Conservation (phyloP, 2,113 vertebrate species). For the Podocnemis expansa region DNA sequence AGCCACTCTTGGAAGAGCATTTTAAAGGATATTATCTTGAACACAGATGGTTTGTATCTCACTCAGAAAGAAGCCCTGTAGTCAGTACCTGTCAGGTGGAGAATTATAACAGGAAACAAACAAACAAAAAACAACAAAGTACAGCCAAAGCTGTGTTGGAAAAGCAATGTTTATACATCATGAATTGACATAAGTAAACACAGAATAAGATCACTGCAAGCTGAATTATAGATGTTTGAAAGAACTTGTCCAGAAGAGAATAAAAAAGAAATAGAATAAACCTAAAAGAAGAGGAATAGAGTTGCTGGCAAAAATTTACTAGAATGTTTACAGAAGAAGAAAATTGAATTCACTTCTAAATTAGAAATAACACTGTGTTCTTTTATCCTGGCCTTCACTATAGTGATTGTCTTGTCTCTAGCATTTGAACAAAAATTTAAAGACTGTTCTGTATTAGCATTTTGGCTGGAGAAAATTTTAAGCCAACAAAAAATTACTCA, state of each 20-base stretch:
- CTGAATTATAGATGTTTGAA: not conserved
- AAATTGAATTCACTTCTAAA: constrained; percentile 11
- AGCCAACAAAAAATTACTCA: constrained; percentile 56
- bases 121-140: not conserved
- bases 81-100: not conserved
- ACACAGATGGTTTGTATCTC: not conserved
- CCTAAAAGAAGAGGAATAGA: not conserved
- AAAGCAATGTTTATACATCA: not conserved
- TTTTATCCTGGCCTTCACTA: constrained; percentile 24
- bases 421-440: not conserved
- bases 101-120: not conserved
- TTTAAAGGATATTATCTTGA: not conserved
- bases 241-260: not conserved
- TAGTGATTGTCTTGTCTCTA: constrained; percentile 10
- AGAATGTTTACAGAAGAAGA: not conserved
- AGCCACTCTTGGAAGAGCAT: not conserved
- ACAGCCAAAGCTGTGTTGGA: not conserved
- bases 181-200: not conserved
- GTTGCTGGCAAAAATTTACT: not conserved
- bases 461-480: constrained; percentile 45
- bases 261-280: not conserved
- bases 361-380: constrained; percentile 13
- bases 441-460: not conserved
- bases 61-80: not conserved
- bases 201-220: not conserved